Conservation (phyloP, 2,797 vertebrate genomes). For the Myotis planiceps region DNA sequence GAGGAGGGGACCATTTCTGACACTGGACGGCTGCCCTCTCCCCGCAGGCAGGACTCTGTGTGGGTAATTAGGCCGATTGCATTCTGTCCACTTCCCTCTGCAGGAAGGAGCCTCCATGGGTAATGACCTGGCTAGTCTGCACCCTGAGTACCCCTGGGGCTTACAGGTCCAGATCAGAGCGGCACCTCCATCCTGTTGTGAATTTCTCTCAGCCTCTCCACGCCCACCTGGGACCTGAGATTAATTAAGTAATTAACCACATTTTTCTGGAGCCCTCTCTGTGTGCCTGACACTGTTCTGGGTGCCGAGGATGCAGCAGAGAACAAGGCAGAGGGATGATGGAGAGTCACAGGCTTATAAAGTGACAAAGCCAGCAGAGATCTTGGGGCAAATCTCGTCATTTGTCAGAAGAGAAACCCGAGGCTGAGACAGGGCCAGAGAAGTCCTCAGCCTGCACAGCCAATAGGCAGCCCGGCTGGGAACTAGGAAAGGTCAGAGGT, state of each 20-base stretch:
- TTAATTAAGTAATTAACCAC: not conserved
- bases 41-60: not conserved
- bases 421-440: not conserved
- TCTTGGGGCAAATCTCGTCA: not conserved
- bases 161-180: not conserved
- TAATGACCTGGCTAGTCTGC: not conserved
- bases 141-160: not conserved
- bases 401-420: not conserved
- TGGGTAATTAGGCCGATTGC: not conserved
- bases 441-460: not conserved
- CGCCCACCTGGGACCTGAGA: not conserved
- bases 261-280: not conserved
- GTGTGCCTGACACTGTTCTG: not conserved
- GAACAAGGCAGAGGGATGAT: not conserved
- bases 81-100: not conserved
- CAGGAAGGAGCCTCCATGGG: not conserved
- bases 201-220: not conserved
- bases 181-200: not conserved
- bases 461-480: not conserved
- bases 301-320: not conserved
- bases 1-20: not conserved
- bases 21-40: not conserved
- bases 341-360: not conserved
- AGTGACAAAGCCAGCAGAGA: not conserved
- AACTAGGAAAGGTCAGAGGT: not conserved